phyloP scores from a whole-genome alignment of 64 coral and sea anemone species.

The Hydrozoanthus tunicans region DNA sequence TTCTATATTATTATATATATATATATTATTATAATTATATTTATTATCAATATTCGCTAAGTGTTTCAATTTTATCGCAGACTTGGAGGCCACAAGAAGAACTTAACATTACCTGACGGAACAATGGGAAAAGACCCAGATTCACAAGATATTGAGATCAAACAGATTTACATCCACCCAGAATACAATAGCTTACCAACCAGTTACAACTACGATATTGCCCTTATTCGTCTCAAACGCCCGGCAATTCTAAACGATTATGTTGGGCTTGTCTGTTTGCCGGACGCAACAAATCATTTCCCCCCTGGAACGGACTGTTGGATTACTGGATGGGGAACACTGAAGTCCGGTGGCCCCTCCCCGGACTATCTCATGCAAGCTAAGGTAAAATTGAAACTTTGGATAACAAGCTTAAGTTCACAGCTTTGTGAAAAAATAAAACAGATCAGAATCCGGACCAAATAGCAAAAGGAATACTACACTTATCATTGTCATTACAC shows the following conservation, averaged over 20 bases:
- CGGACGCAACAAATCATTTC: constrained; percentile 55
- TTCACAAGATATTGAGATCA: constrained; percentile 69
- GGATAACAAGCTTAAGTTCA: no score
- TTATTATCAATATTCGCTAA: no score
- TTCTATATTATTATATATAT: no score
- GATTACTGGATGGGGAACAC: constrained; percentile 82
- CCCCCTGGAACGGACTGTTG: constrained; percentile 63
- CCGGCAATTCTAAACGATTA: constrained; percentile 32
- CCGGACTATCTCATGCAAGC: constrained; percentile 80
- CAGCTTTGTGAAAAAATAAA: no score
- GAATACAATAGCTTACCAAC: constrained; percentile 71
- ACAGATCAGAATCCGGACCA: no score
- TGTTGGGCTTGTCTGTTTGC: constrained; percentile 63
- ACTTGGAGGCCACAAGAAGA: constrained; percentile 71
- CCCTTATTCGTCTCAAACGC: constrained; percentile 70
- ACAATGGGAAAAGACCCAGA: not conserved
- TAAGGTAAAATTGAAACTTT: constrained; percentile 21
- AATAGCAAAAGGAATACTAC: no score
- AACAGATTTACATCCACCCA: constrained; percentile 66
- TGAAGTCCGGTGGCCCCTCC: constrained; percentile 42
- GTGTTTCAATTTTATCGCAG: constrained; percentile 2
- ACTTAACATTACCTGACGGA: constrained; percentile 44
- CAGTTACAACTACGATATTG: constrained; percentile 71
- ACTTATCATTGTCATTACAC: no score
- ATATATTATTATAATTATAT: no score